Conservation (phyloP, 1,140 invertebrate species). For the Leptinotarsa texana region DNA sequence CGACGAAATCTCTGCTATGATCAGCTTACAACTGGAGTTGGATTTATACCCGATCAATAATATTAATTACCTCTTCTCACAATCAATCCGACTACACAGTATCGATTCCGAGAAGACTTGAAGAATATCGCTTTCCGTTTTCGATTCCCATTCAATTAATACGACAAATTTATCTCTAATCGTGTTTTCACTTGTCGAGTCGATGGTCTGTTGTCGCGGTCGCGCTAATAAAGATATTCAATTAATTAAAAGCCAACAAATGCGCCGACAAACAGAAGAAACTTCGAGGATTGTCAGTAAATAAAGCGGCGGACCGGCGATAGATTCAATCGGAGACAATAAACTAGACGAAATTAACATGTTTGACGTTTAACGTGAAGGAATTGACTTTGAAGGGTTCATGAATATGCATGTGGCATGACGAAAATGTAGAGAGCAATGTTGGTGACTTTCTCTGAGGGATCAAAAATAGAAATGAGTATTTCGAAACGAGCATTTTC, state of each 20-base stretch:
- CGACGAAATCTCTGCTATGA: too few species aligned
- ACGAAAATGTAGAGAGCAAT: too few species aligned
- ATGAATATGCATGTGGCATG: not conserved
- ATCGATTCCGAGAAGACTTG: not conserved
- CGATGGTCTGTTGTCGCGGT: conserved; percentile 4
- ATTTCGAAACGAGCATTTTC: too few species aligned
- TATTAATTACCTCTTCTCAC: too few species aligned
- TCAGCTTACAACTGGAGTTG: too few species aligned
- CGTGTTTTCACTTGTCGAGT: conserved; percentile 18
- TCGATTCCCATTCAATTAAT: conserved; percentile 15
- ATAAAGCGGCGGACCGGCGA: not conserved
- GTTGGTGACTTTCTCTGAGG: too few species aligned
- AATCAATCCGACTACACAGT: not conserved
- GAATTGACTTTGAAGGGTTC: not conserved
- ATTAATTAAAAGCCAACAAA: conserved; percentile 31
- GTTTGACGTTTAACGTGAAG: not conserved
- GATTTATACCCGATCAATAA: too few species aligned
- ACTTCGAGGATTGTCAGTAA: conserved; percentile 18
- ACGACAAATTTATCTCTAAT: conserved; percentile 26
- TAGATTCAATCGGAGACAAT: conserved; percentile 16
- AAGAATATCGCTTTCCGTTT: not conserved
- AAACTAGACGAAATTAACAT: conserved; percentile 26
- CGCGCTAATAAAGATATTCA: conserved; percentile 29
- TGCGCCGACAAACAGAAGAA: conserved; percentile 25
- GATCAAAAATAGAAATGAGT: too few species aligned